Base-by-base conservation (phyloP, 1,140 invertebrate species). In the Halesus radiatus region DNA sequence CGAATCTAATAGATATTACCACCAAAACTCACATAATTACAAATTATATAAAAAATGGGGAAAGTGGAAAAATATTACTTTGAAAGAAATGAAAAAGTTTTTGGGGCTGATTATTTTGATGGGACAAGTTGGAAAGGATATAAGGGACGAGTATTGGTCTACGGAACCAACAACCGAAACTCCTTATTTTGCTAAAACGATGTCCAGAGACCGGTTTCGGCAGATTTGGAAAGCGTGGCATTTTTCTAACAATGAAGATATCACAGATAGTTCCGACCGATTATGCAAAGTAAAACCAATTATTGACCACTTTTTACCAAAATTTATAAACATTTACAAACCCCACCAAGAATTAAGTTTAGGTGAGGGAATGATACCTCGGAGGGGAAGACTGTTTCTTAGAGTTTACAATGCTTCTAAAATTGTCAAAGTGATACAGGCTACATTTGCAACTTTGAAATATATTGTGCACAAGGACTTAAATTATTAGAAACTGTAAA, bases 71-170 rank as follows among this genome's bases (percentile, higher is more conserved):
- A 68, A 85, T 66, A 79, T 80, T 78, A 81, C 81, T 29, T 74
- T 78, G 37, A 45, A 23, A 60, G 84, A 84, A 82, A 20, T 84
- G 60, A 84, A 83, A 80, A 84, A 84, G 74, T 84, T 79, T 80
- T 29, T 85, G 56, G 83, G 77, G 22, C 73, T 85, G 23, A 52
- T 84, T 76, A n/a, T n/a, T n/a, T n/a, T n/a, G n/a, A n/a, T n/a
- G n/a, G n/a, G n/a, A n/a, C 53, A 64, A 80, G 78, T 84, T 45
- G 72, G 78, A 56, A 84, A 84, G 60, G 66, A 82, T 64, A 79
- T n/a, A 66, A 83, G 83, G 5, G 79, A 83, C 23, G 83, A 85
- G 58, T 85, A 85, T 82, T 85, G 82, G 84, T 84, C 84, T 16
- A 84, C 79, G 3, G 78, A 83, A 78, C 76, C 56, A 8, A 52